These are phyloP conservation scores for Terrapene triunguis DNA, from an alignment of 2,113 vertebrate species.

Conservation along the genomic window DNA sequence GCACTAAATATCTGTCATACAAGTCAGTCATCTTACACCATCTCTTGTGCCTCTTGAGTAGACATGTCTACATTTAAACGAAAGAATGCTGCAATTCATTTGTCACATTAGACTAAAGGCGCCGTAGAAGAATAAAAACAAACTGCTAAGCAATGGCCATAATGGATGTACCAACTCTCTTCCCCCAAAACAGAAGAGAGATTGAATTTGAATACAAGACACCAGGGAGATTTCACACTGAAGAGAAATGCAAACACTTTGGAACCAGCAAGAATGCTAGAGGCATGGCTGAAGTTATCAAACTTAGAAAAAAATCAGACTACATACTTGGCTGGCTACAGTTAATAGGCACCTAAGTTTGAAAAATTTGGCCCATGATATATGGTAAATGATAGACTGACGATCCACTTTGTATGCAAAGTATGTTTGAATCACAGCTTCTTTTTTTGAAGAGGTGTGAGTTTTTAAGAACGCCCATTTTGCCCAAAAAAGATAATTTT, in stretches of 20 bases:
- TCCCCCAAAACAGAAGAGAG: neutral
- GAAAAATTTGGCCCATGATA: neutral
- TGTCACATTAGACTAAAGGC: neutral
- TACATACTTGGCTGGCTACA: neutral
- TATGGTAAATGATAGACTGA: neutral
- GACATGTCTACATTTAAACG: neutral
- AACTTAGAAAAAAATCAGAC: constrained; percentile 18
- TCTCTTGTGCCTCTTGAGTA: neutral
- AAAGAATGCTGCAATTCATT: neutral
- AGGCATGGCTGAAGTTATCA: neutral
- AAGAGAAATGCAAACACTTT: neutral
- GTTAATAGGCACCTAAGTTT: neutral
- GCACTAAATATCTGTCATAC: neutral
- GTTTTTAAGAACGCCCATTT: neutral
- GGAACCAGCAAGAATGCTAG: neutral
- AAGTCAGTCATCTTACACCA: neutral
- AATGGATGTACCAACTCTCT: neutral
- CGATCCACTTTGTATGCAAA: neutral
- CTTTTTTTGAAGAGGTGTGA: neutral
- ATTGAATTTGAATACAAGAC: neutral
- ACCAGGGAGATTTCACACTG: neutral
- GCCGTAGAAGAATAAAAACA: neutral
- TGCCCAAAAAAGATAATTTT: neutral
- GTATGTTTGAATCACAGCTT: neutral
- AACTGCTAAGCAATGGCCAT: neutral